Conservation (phyloP, 1,140 invertebrate genomes). For the Araneus ventricosus region DNA sequence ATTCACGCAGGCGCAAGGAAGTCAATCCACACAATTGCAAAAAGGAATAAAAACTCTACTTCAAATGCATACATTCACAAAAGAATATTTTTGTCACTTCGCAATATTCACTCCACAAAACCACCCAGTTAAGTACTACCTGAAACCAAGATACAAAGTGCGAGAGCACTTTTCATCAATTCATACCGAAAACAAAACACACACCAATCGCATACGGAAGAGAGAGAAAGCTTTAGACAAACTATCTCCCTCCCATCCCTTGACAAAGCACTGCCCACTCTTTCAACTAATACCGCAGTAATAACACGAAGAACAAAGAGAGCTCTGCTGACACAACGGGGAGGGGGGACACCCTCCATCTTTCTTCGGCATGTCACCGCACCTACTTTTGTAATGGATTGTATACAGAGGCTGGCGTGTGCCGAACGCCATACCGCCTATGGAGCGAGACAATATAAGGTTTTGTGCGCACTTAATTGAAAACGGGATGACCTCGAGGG, state of each 20-base stretch:
- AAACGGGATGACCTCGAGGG: constrained; percentile 7
- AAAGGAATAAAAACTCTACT: no score
- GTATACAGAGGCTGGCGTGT: constrained; percentile 23
- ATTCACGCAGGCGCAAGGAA: no score
- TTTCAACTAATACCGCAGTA: constrained; percentile 18
- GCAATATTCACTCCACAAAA: background rate
- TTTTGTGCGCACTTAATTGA: constrained; percentile 36
- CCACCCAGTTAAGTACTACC: background rate
- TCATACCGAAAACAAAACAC: background rate
- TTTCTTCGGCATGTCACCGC: constrained; percentile 18
- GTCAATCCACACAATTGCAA: no score
- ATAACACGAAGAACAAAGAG: constrained; percentile 17
- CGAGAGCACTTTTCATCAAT: background rate
- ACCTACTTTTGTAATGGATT: constrained; percentile 39
- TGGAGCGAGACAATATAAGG: constrained; percentile 33
- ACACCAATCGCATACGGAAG: background rate
- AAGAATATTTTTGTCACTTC: no score
- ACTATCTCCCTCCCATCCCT: constrained; percentile 16
- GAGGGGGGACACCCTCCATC: background rate
- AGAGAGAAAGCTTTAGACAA: background rate
- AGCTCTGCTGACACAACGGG: background rate
- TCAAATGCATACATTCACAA: no score
- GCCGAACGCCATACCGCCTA: constrained; percentile 12
- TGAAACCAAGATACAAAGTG: no score
- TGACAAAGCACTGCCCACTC: constrained; percentile 32